Evolutionary conservation across 2,888 invertebrate species (phyloP).

Genomic region (Phanerotoma sp.): DNA sequence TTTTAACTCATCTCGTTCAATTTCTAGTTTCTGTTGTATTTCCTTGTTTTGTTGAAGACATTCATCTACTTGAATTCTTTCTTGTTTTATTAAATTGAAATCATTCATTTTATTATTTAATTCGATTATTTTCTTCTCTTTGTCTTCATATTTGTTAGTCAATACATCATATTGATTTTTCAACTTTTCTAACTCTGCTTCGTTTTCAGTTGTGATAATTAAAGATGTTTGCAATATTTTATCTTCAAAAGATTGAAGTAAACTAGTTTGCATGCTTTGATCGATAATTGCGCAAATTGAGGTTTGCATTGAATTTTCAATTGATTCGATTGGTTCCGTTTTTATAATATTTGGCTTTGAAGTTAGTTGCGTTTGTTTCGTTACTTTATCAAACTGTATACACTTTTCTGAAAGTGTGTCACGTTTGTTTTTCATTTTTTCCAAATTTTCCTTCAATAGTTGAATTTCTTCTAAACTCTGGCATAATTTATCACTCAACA

Average conservation of each 20-base stretch:
- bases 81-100: not conserved
- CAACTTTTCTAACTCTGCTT: constrained; percentile 24
- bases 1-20: not conserved
- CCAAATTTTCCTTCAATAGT: constrained; percentile 12
- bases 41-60: not conserved
- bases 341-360: constrained; percentile 11
- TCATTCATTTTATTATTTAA: not conserved
- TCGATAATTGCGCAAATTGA: constrained; percentile 14
- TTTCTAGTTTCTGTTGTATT: constrained; percentile 2
- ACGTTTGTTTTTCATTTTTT: constrained; percentile 25
- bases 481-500: constrained; percentile 34
- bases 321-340: constrained; percentile 8
- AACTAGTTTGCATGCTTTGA: constrained; percentile 31
- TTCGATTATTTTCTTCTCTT: constrained; percentile 9
- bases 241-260: constrained; percentile 24
- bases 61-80: not conserved
- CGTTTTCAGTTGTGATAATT: constrained; percentile 2
- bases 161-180: constrained; percentile 27
- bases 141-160: constrained; percentile 27
- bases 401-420: constrained; percentile 30
- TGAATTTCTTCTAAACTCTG: constrained; percentile 23
- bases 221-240: constrained; percentile 34
- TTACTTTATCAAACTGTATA: constrained; percentile 31
- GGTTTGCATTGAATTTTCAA: constrained; percentile 33
- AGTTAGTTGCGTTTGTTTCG: constrained; percentile 25